A percentile compares a stretch with the other conserved stretches of the same genome.
Conservation (phyloP, 2,888 invertebrate genomes). For the Thyatira batis region DNA sequence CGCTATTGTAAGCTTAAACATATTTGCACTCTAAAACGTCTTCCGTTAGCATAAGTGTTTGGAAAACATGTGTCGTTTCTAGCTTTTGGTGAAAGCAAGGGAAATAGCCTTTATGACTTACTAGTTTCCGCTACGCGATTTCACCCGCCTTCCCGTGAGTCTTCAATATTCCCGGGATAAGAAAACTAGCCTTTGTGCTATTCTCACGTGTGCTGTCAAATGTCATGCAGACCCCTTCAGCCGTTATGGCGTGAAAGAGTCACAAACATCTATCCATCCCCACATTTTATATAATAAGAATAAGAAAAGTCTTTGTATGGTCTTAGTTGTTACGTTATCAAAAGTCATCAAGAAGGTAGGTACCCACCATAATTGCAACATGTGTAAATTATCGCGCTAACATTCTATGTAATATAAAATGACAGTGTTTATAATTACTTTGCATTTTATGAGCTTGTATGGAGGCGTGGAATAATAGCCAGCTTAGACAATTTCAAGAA, state of each 20-base stretch:
- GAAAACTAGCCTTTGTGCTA: too few species aligned
- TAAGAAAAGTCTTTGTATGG: constrained; percentile 10
- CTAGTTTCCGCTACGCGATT: too few species aligned
- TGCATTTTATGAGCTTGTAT: background rate
- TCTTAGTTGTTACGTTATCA: background rate
- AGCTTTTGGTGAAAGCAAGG: constrained; percentile 55
- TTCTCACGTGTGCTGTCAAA: too few species aligned
- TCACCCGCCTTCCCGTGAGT: too few species aligned
- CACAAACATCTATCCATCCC: too few species aligned
- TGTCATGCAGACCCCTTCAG: too few species aligned
- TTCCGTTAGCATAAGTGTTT: constrained; percentile 29
- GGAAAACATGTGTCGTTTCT: constrained; percentile 48
- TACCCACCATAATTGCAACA: background rate
- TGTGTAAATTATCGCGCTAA: background rate
- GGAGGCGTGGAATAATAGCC: too few species aligned
- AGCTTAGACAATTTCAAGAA: too few species aligned
- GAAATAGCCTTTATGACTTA: constrained; percentile 16
- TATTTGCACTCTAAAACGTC: constrained; percentile 27
- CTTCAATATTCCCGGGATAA: too few species aligned
- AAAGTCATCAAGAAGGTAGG: too few species aligned
- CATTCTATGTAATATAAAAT: background rate
- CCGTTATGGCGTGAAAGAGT: too few species aligned
- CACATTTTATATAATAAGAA: too few species aligned
- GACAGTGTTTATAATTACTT: background rate
- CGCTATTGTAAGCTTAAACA: constrained; percentile 16